Percentiles rank a stretch among this genome's conserved stretches.
These are phyloP conservation scores for Campoletis raptor DNA, from an alignment of 2,888 invertebrate genomes.

Conservation along the genomic window DNA sequence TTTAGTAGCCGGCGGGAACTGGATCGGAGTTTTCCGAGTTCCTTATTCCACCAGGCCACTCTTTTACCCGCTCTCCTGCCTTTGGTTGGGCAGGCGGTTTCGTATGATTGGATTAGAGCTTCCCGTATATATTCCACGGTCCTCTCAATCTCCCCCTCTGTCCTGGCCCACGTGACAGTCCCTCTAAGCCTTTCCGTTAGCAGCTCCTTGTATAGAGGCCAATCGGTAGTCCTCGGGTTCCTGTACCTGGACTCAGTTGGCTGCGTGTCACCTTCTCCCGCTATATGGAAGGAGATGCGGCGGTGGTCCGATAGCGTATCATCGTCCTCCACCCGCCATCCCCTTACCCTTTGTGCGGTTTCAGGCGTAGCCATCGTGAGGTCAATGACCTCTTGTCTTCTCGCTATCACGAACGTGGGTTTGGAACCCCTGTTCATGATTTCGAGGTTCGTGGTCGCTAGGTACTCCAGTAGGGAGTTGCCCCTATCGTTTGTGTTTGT, in stretches of 20 bases:
- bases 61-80: neutral
- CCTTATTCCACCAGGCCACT: slow-evolving; percentile 55
- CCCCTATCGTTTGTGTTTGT: too few species aligned
- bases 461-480: too few species aligned
- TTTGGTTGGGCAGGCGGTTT: slow-evolving; percentile 35
- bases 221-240: slow-evolving; percentile 35
- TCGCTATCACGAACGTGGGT: too few species aligned
- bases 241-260: too few species aligned
- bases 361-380: neutral
- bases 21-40: slow-evolving; percentile 27
- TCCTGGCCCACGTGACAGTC: neutral
- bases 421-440: too few species aligned
- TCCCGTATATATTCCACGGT: slow-evolving; percentile 19
- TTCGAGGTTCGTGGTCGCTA: too few species aligned
- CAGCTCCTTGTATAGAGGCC: slow-evolving; percentile 16
- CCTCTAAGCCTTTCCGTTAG: slow-evolving; percentile 26
- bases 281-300: too few species aligned
- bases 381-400: too few species aligned
- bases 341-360: neutral
- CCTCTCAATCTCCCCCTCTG: neutral
- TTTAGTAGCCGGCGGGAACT: slow-evolving; percentile 31
- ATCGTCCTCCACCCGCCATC: slow-evolving; percentile 53
- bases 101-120: slow-evolving; percentile 46
- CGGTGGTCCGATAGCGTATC: slow-evolving; percentile 32
- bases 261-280: too few species aligned